Conservation (phyloP, 2,797 vertebrate genomes). For the Clarias platycephalus region DNA sequence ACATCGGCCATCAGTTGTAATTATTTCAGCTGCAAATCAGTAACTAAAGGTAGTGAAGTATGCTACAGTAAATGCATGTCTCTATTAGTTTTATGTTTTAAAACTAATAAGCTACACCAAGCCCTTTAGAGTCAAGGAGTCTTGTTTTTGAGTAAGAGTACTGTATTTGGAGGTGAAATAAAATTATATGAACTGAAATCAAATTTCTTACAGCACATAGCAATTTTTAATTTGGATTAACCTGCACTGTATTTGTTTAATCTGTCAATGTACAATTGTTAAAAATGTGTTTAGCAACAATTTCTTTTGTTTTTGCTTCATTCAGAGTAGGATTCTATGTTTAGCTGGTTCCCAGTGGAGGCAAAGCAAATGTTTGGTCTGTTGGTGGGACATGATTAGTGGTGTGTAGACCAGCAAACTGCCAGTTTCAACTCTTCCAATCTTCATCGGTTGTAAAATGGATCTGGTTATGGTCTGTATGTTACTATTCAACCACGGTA, state of each 20-base stretch:
- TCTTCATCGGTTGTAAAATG: neutral
- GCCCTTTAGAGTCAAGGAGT: neutral
- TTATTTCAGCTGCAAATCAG: neutral
- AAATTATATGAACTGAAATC: no score
- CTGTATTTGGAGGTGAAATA: neutral
- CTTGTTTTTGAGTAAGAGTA: neutral
- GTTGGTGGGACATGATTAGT: conserved; percentile 8
- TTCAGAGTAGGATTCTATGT: neutral
- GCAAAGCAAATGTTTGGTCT: neutral
- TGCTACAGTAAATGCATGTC: neutral
- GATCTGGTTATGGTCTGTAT: neutral
- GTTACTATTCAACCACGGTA: neutral
- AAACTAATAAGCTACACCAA: neutral
- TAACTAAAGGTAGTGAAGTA: neutral
- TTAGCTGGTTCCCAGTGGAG: neutral
- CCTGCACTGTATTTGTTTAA: neutral
- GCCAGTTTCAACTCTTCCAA: neutral
- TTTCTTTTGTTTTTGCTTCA: neutral
- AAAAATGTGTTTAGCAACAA: neutral
- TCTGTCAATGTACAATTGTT: neutral
- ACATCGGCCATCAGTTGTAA: conserved; percentile 8
- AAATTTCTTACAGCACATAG: neutral
- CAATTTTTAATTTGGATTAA: neutral
- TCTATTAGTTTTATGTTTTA: neutral
- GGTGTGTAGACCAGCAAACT: neutral